A percentile compares a stretch with the other conserved stretches of the same genome.
Evolutionary conservation across 2,113 vertebrate species (phyloP).

Genomic region (Geococcyx californianus): DNA sequence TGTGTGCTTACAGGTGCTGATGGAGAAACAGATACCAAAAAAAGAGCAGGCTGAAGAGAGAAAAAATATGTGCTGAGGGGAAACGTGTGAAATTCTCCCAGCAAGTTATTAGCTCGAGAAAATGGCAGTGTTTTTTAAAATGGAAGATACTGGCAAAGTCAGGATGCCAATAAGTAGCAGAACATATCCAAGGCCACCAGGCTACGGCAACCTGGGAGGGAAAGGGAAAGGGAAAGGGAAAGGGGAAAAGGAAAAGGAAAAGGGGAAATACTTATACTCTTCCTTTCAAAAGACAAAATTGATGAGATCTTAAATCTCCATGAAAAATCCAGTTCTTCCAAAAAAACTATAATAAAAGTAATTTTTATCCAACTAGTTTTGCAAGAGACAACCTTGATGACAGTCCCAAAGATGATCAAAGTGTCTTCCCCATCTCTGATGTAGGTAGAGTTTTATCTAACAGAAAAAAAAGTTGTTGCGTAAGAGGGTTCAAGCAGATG

Average conservation of each 20-base stretch:
- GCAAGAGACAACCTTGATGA: background rate
- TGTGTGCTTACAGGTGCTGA: background rate
- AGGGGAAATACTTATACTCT: background rate
- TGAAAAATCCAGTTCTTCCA: background rate
- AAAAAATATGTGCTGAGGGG: background rate
- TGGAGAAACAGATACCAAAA: background rate
- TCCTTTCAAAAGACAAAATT: background rate
- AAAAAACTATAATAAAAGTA: background rate
- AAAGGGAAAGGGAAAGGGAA: no score
- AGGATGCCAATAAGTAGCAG: background rate
- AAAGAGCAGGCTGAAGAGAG: background rate
- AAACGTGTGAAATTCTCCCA: background rate
- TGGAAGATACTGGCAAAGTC: background rate
- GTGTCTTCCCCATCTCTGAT: background rate
- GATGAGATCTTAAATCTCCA: background rate
- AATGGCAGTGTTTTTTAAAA: background rate
- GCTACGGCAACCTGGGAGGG: no score
- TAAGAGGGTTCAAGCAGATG: background rate
- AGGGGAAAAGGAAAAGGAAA: no score
- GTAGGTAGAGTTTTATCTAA: background rate
- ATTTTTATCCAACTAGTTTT: background rate
- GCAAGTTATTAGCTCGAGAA: background rate
- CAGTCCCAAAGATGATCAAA: background rate
- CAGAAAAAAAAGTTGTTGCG: background rate
- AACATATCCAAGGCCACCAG: background rate